Base-by-base conservation (phyloP, 1,140 invertebrate genomes). In the Teleopsis dalmanni region DNA sequence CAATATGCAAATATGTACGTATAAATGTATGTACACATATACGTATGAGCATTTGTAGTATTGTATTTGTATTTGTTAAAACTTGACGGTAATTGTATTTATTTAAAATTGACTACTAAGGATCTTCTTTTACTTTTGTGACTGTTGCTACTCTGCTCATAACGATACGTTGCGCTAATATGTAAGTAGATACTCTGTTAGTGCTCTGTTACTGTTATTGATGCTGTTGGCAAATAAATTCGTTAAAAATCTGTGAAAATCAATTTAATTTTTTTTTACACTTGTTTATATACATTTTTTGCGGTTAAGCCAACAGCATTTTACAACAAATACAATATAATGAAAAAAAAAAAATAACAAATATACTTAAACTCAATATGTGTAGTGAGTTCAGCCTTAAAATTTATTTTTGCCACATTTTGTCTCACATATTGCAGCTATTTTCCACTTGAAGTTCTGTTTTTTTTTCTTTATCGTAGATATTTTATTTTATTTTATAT, bases 261-360 rank as follows among this genome's bases (percentile, higher is more conserved):
- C 44, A 46, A 46, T 46, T 46, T 46, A 33, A 21, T 22, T 46
- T 46, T 46, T 46, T 35, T 31, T 46, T 46, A 7, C 21, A 4
- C 6, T 25, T 13, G 13, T 45, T 13, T 1, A 36, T 14, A n/a
- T 19, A 18, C 29, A 27, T 29, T 14, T 3, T 1, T 3, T 13
- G 11, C 29, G 10, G 18, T 7, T n/a, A 23, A 18, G 29, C 44
- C 34, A 29, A 43, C 27, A 23, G 41, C n/a, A 29, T 14, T 16
- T 18, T 19, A 16, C 44, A 31, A n/a, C 27, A 31, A 31, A 7
- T 31, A 31, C n/a, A 31, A 31, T 31, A 9, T n/a, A 31, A 31
- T 7, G 7, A 7, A 7, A 31, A 31, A 31, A 31, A n/a, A 31
- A 31, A n/a, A 7, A 9, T n/a, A 7, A 9, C 27, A 31, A 31